Conservation (phyloP, 2,888 invertebrate species). For the Tipula lateralis region DNA sequence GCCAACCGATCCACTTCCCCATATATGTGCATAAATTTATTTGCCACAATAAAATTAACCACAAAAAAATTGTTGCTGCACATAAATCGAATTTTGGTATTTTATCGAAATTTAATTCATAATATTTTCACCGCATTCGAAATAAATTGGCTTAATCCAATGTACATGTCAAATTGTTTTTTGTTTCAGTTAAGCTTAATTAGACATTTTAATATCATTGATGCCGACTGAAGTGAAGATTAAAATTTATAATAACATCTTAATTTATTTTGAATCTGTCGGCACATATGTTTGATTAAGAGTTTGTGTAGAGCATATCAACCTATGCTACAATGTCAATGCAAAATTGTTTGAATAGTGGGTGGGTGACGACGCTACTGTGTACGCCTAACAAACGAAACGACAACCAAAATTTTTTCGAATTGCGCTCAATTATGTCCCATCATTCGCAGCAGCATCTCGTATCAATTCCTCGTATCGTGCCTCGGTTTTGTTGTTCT, state of each 20-base stretch:
- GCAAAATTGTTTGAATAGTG: too few species aligned
- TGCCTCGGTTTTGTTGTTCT: too few species aligned
- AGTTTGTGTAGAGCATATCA: too few species aligned
- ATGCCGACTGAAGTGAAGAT: too few species aligned
- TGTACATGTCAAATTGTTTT: neutral
- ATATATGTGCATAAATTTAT: neutral
- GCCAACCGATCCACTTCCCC: neutral
- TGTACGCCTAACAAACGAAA: too few species aligned
- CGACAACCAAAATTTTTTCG: neutral
- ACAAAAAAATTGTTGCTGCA: neutral
- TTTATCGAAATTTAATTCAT: neutral
- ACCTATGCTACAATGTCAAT: too few species aligned
- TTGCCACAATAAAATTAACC: neutral
- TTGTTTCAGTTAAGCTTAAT: too few species aligned
- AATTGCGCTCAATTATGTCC: neutral
- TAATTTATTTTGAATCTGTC: too few species aligned
- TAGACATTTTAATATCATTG: too few species aligned
- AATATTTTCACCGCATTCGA: neutral
- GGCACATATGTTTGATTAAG: neutral
- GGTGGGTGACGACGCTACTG: too few species aligned
- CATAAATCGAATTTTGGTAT: neutral
- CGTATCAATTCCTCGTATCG: neutral
- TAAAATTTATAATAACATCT: too few species aligned
- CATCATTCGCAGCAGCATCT: neutral
- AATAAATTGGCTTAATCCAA: neutral